Evolutionary conservation across 2,113 vertebrate genomes (phyloP).

Genomic region (Cettia cetti): DNA sequence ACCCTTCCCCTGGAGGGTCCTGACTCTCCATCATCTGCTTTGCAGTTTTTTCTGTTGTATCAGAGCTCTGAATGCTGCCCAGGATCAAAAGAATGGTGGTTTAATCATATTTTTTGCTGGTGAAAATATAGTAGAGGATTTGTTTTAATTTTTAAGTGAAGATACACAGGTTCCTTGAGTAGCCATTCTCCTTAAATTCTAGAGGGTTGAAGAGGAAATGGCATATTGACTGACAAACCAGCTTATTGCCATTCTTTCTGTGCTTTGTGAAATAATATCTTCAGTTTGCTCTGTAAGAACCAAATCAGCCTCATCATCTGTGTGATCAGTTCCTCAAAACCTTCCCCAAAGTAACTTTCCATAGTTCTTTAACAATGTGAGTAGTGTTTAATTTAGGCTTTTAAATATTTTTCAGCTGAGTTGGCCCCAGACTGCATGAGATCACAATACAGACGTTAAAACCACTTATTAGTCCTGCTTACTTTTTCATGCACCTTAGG

Average conservation of each 20-base stretch:
- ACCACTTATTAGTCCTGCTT: not conserved
- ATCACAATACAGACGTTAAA: not conserved
- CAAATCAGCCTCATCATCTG: not conserved
- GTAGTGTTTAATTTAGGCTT: not conserved
- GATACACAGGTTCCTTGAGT: not conserved
- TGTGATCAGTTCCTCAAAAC: not conserved
- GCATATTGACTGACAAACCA: not conserved
- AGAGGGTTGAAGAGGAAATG: not conserved
- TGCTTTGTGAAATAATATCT: not conserved
- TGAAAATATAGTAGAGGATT: not conserved
- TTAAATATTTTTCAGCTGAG: not conserved
- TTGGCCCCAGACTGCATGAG: not conserved
- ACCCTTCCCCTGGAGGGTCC: not conserved
- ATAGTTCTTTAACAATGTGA: not conserved
- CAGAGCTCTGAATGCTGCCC: not conserved
- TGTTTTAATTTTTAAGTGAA: not conserved
- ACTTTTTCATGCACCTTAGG: not conserved
- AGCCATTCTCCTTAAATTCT: not conserved
- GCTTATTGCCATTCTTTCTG: not conserved
- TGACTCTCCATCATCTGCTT: not conserved
- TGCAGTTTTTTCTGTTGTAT: not conserved
- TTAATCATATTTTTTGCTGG: not conserved
- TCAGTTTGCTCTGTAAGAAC: not conserved
- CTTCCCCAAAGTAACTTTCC: not conserved
- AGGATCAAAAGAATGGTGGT: not conserved